A percentile compares a stretch with the other conserved stretches of the same genome.
phyloP scores from a whole-genome alignment of 2,113 vertebrate species.

The Cololabis saira region DNA sequence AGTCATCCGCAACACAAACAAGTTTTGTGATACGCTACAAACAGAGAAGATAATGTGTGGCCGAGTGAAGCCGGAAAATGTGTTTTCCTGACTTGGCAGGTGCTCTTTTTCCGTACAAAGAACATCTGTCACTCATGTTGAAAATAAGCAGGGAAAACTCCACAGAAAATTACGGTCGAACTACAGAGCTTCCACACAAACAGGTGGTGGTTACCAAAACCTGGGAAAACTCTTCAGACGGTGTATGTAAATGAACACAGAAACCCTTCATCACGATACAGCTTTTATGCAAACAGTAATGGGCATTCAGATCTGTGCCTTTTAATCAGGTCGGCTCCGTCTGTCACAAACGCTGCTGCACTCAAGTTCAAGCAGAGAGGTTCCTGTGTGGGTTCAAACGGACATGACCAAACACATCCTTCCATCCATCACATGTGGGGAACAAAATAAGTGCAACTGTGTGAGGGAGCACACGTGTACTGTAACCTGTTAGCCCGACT shows the following conservation, averaged over 20 bases:
- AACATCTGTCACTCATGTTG: slow-evolving; percentile 34
- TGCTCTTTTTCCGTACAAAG: slow-evolving; percentile 53
- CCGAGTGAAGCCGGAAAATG: slow-evolving; percentile 56
- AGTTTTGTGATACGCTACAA: slow-evolving; percentile 53
- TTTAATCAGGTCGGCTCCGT: slow-evolving; percentile 65
- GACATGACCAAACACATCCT: slow-evolving; percentile 66
- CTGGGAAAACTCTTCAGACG: not conserved
- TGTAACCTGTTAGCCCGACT: slow-evolving; percentile 1
- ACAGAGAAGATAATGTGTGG: slow-evolving; percentile 61
- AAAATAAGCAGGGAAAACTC: slow-evolving; percentile 26
- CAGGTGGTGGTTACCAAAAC: not conserved
- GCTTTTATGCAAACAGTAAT: slow-evolving; percentile 30
- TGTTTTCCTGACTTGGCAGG: slow-evolving; percentile 65
- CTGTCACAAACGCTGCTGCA: slow-evolving; percentile 58
- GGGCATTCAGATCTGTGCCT: slow-evolving; percentile 28
- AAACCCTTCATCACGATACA: slow-evolving; percentile 4
- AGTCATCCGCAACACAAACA: slow-evolving; percentile 53
- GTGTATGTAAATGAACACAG: slow-evolving; percentile 6
- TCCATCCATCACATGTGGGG: slow-evolving; percentile 53
- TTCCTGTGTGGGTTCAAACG: slow-evolving; percentile 12
- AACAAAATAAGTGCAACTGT: slow-evolving; percentile 47
- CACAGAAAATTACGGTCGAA: slow-evolving; percentile 34
- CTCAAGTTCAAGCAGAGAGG: slow-evolving; percentile 41
- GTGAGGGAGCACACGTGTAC: slow-evolving; percentile 21
- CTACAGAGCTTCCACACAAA: slow-evolving; percentile 3